Evolutionary conservation across 2,113 vertebrate genomes (phyloP), one percentile per base, ranked within the genome.

Genomic region (Felis chaus): DNA sequence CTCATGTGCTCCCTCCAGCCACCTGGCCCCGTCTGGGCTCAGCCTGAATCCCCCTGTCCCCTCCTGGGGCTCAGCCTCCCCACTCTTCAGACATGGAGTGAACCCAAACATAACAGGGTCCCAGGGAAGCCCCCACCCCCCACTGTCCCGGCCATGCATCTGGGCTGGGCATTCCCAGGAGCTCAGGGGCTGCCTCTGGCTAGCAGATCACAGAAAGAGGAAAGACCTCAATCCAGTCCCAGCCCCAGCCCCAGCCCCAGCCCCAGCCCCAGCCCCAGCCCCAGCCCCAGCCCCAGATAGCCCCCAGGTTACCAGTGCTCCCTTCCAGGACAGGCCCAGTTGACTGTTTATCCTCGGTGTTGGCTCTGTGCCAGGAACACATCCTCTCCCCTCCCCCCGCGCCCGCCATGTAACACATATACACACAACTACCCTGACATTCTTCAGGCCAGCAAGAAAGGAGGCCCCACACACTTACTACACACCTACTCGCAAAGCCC

Each of bases 341-440:
- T 33, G 31, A 61, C 61, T 71, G 57, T 78, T 65, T 68, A 23
- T 31, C 71, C 25, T 19, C 1, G 1, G 29, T n/a, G 69, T 74
- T 83, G 27, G 69, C 89, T 74, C 50, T 7, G 78, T 66, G 71
- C 27, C 97, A 85, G 76, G 57, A 53, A 45, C 10, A 10, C 63
- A 18, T 9, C 55, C 19, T 57, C 23, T 3, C 18, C 19, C 29
- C 29, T 8, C 41, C 1, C 68, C 45, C 45, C 0, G 45, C 45
- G 0, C 45, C 45, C 1, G 1, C 45, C 21, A 3, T 12, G 1
- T 5, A 3, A 25, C 39, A 82, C 73, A 18, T 0, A 27, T 5
- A 41, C 31, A 36, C 8, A 36, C 8, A 25, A 4, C 31, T 50
- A 27, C 73, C 31, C 31, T 9, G 31, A 7, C 29, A 50, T 81